phyloP scores from a whole-genome alignment of 2,797 vertebrate species.

The Melopsittacus undulatus region DNA sequence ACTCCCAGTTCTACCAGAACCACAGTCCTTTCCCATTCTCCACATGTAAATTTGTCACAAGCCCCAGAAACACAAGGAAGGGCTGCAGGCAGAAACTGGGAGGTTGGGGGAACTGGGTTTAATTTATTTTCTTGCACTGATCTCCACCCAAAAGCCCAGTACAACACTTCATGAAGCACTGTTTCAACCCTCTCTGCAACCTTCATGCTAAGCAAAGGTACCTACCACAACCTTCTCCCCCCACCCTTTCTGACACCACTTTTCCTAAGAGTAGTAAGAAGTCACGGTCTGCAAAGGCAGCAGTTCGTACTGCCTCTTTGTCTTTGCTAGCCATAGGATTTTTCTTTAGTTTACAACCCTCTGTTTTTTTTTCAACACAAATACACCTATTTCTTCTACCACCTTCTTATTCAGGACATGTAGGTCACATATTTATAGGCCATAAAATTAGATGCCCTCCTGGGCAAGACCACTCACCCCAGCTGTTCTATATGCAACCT shows the following conservation, averaged over 20 bases:
- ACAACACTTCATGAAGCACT: background rate
- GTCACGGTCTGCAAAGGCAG: background rate
- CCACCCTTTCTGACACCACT: background rate
- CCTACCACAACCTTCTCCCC: background rate
- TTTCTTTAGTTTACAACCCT: background rate
- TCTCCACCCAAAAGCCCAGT: background rate
- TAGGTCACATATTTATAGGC: background rate
- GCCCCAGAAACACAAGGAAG: background rate
- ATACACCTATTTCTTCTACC: background rate
- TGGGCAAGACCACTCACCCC: background rate
- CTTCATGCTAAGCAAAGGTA: background rate
- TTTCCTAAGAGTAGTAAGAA: background rate
- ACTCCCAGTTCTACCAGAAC: background rate
- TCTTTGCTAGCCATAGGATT: background rate
- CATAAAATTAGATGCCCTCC: background rate
- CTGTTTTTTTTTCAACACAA: background rate
- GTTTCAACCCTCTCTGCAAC: background rate
- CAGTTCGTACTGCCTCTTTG: background rate
- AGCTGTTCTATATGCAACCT: background rate
- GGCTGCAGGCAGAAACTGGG: background rate
- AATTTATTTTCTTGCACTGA: background rate
- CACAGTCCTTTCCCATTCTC: background rate
- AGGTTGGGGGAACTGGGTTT: rapidly evolving
- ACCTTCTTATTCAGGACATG: background rate
- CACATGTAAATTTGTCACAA: background rate